Conservation (phyloP, 1,140 invertebrate species). For the Adelges cooleyi region DNA sequence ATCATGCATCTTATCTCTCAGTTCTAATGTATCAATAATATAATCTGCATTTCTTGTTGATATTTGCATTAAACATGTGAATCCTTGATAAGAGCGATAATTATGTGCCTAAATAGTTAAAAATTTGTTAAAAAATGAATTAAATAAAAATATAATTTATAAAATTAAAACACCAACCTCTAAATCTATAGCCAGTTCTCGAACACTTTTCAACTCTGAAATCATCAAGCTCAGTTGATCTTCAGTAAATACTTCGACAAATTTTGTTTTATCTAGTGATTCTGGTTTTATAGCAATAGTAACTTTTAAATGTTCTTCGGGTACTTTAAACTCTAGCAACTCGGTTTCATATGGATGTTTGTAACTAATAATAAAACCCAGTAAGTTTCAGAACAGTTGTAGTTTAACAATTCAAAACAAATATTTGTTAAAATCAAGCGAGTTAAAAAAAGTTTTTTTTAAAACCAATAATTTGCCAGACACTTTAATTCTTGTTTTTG, state of each 20-base stretch:
- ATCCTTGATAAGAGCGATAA: slow-evolving; percentile 69
- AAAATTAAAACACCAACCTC: slow-evolving; percentile 44
- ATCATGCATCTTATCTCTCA: slow-evolving; percentile 68
- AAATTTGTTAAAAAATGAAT: not conserved
- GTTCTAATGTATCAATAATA: slow-evolving; percentile 73
- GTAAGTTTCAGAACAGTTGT: not conserved
- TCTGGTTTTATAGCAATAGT: slow-evolving; percentile 40
- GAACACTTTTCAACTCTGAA: slow-evolving; percentile 49
- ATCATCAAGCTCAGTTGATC: slow-evolving; percentile 54
- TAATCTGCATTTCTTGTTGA: slow-evolving; percentile 79
- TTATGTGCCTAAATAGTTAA: slow-evolving; percentile 60
- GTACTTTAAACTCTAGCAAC: slow-evolving; percentile 54
- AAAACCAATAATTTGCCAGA: no score
- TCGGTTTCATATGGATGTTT: slow-evolving; percentile 86
- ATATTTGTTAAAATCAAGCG: no score
- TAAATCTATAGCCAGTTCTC: slow-evolving; percentile 75
- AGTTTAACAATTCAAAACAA: not conserved
- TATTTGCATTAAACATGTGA: slow-evolving; percentile 91
- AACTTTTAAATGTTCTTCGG: slow-evolving; percentile 41
- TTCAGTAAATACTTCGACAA: slow-evolving; percentile 55
- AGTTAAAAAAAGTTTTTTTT: no score
- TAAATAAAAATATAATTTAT: not conserved
- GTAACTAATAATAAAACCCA: slow-evolving; percentile 47
- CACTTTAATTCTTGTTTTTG: no score
- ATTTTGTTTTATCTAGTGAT: slow-evolving; percentile 49